Evolutionary conservation across 1,140 invertebrate species (phyloP), one percentile per base, ranked within the genome.

Genomic region (Tribolium castaneum): DNA sequence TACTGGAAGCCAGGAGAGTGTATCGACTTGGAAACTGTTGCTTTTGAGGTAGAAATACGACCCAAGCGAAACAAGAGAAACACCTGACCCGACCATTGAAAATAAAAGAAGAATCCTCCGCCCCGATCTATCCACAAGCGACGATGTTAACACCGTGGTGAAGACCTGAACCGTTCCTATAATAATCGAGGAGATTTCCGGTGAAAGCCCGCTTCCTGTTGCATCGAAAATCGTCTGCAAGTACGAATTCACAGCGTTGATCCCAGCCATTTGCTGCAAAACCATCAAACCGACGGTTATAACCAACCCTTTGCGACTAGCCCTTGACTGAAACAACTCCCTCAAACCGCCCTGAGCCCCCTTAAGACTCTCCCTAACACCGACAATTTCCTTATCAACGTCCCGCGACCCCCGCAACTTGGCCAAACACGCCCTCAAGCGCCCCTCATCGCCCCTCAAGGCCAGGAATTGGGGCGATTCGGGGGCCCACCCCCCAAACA

Each of bases 201-300:
- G 85, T 13, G 91, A 85, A 0, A 95, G 73, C 0, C 82, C 34
- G 0, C 89, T 90, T 0, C 90, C 89, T 4, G 93, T 89, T 1
- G 88, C 88, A 1, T 86, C 81, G 81, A 94, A 96, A 82, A 94
- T 96, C 0, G 87, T 88, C 34, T 92, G 90, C 80, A 93, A 91
- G 85, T 94, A 96, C 85, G 95, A 94, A 13, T 95, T 89, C 0
- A 97, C 92, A 1, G 93, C 93, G 85, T 95, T 95, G 81, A 94
- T 94, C 7, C 95, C 95, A 1, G 91, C 92, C 6, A 95, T 87
- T 85, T 94, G 93, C 82, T 94, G 93, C 85, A 93, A 92, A 71
- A 90, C 85, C 74, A 94, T 92, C 45, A 96, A 86, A 0, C 90
- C 89, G 71, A 92, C 90, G 0, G 91, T 92, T 50, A 93, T 91